Base-by-base conservation (phyloP, 2,888 invertebrate genomes). In the Erebia aethiops region DNA sequence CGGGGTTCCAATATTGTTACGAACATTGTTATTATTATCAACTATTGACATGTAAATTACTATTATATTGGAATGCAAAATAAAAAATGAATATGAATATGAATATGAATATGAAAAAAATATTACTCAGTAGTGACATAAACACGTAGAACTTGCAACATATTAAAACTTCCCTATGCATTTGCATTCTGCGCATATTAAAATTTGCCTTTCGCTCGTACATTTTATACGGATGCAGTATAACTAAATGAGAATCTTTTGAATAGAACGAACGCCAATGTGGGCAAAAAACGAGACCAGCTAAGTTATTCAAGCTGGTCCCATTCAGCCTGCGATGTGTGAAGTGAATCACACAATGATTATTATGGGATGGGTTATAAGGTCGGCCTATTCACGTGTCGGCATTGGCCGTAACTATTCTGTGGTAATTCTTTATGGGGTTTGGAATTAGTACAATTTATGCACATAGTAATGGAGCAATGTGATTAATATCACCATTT, bases 351-450 rank as follows among this genome's bases (percentile, higher is more conserved):
- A 72, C 74, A 90, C 87, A 90, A 88, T 90, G 85, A 82, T 62
- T 62, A 62, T 62, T 21, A 62, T 62, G 62, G 62, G 62, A 62
- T 80, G 83, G 88, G 83, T 80, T 81, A 87, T 89, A 90, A 91
- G 91, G 92, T 86, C 91, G 85, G 11, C 77, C 85, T 86, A 90
- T 91, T 90, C 87, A 90, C 79, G 78, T 78, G 78, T 82, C 81
- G 83, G 80, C 84, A 86, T 82, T 83, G 81, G 80, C 76, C 78
- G 81, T 58, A 58, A 58, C 67, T 82, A 85, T 84, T 57, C 80
- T 81, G 81, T 76, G 80, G 79, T 77, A 74, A 81, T 82, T 76
- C 76, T 76, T 78, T 72, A 78, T 78, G 52, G 43, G 73, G 77
- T 75, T 76, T 76, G 78, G 73, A 75, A 75, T 70, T 70, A 78